phyloP scores from a whole-genome alignment of 2,113 vertebrate species.

The Megaceryle maxima region DNA sequence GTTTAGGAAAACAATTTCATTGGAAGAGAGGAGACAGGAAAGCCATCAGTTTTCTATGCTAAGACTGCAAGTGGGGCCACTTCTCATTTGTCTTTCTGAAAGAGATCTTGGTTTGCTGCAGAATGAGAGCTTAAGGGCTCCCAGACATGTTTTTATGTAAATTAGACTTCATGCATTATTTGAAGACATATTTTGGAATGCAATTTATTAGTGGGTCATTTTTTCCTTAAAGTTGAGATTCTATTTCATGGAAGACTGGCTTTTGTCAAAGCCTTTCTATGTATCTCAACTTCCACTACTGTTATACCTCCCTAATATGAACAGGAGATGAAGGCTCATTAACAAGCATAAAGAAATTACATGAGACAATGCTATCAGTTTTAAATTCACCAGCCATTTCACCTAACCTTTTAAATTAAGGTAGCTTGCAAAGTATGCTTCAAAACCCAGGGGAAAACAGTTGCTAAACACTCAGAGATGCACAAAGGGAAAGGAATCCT shows the following conservation, averaged over 20 bases:
- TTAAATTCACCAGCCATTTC: conserved; percentile 9
- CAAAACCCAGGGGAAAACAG: background rate
- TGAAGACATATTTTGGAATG: conserved; percentile 40
- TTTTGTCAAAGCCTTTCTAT: conserved; percentile 42
- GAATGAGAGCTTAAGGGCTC: background rate
- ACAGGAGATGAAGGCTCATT: conserved; percentile 31
- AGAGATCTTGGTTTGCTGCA: background rate
- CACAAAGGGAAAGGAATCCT: background rate
- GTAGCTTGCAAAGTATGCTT: background rate
- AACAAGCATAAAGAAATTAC: conserved; percentile 48
- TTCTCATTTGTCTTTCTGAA: background rate
- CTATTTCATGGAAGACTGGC: conserved; percentile 46
- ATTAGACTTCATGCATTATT: background rate
- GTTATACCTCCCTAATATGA: background rate
- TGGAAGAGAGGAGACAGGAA: background rate
- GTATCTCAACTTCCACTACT: conserved; percentile 26
- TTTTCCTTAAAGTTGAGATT: conserved; percentile 20
- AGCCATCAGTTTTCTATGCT: background rate
- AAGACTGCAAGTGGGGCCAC: background rate
- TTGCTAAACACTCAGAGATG: background rate
- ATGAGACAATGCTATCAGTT: conserved; percentile 14
- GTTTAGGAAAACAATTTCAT: background rate
- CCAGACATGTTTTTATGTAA: conserved; percentile 32
- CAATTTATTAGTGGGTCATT: conserved; percentile 34
- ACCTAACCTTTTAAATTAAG: background rate